These are phyloP conservation scores for Capreolus pygargus DNA, from an alignment of 2,113 vertebrate species.

Conservation along the genomic window DNA sequence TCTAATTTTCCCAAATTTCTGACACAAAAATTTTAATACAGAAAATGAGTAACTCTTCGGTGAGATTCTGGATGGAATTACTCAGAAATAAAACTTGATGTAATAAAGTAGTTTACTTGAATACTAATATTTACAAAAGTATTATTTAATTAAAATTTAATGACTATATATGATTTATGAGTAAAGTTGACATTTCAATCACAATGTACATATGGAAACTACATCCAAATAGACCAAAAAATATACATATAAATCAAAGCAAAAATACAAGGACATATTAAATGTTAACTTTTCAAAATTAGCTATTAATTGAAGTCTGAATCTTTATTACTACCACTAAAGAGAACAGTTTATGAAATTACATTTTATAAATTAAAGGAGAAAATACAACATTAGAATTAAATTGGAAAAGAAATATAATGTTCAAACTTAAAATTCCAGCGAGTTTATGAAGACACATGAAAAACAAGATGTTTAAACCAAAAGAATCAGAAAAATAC, in stretches of 20 bases:
- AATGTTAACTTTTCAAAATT: neutral
- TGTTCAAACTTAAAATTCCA: neutral
- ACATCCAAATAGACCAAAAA: neutral
- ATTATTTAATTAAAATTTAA: neutral
- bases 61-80: neutral
- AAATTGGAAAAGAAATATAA: neutral
- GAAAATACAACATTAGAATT: slow-evolving; percentile 10
- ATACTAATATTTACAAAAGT: neutral
- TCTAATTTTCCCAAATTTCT: neutral
- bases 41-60: neutral
- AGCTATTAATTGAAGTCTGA: neutral
- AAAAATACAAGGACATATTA: neutral
- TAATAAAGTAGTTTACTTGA: neutral
- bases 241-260: neutral
- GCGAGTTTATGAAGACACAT: neutral
- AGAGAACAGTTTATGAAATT: neutral
- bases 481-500: slow-evolving; percentile 58
- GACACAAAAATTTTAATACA: neutral
- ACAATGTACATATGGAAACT: neutral
- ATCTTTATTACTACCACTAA: neutral
- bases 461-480: slow-evolving; percentile 6
- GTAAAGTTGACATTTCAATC: neutral
- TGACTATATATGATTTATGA: neutral
- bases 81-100: neutral
- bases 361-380: neutral